Percentiles rank a stretch among this genome's conserved stretches.
These are phyloP conservation scores for Aplochiton taeniatus DNA, from an alignment of 2,797 vertebrate genomes.

Conservation along the genomic window DNA sequence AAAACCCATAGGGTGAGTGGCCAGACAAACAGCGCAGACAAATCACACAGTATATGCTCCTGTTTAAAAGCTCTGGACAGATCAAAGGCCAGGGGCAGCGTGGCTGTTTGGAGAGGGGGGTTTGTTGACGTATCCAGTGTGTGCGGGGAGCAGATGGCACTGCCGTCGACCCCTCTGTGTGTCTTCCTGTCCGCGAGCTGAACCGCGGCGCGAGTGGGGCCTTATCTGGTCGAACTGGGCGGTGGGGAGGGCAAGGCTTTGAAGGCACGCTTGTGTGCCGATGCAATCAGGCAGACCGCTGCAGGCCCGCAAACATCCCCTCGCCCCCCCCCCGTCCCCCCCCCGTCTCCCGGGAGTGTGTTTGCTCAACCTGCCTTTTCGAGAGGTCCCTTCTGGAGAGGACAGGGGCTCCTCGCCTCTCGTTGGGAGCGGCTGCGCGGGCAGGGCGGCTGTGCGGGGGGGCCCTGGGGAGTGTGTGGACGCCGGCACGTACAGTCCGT, in stretches of 20 bases:
- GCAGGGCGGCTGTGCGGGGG: background rate
- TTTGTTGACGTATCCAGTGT: conserved; percentile 60
- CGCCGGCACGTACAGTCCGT: conserved; percentile 52
- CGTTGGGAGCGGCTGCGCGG: too few species aligned
- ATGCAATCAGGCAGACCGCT: conserved; percentile 77
- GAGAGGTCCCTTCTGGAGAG: conserved; percentile 21
- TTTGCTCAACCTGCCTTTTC: conserved; percentile 3
- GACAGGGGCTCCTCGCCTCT: conserved; percentile 38
- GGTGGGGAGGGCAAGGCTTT: conserved; percentile 73
- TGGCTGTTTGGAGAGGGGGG: conserved; percentile 38
- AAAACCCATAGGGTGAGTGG: conserved; percentile 29
- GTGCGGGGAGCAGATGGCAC: conserved; percentile 67
- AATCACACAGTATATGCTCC: conserved; percentile 39
- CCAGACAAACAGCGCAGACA: conserved; percentile 41
- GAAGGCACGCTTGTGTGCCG: conserved; percentile 75
- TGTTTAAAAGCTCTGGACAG: conserved; percentile 36
- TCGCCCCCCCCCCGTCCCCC: conserved; percentile 31
- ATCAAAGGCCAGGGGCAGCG: conserved; percentile 12
- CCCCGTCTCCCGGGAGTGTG: conserved; percentile 18
- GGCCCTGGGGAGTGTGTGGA: conserved; percentile 42
- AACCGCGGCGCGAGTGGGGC: conserved; percentile 69
- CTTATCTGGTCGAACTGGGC: conserved; percentile 81
- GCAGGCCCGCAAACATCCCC: conserved; percentile 48
- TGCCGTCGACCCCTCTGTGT: conserved; percentile 69
- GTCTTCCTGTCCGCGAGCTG: conserved; percentile 77